These are phyloP conservation scores for Buceros bicornis DNA, from an alignment of 2,797 vertebrate species.

Conservation along the genomic window DNA sequence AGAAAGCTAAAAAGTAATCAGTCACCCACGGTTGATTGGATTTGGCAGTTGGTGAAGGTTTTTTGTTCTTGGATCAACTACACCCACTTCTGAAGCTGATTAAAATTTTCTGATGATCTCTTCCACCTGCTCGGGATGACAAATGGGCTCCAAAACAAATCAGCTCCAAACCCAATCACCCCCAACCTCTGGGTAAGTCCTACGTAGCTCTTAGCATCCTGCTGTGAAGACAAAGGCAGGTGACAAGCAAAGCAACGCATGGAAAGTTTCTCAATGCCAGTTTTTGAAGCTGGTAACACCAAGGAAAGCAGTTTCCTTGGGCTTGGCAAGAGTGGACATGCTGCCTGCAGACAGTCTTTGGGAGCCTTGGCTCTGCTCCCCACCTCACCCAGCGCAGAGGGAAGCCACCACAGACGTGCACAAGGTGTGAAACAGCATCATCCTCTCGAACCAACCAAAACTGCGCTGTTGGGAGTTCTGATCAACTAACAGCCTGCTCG, in stretches of 20 bases:
- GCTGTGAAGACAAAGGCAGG: background rate
- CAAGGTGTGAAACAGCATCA: background rate
- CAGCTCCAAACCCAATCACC: slow-evolving; percentile 27
- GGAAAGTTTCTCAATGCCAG: background rate
- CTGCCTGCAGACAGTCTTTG: background rate
- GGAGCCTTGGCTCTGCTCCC: background rate
- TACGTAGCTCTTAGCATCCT: background rate
- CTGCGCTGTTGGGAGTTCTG: background rate
- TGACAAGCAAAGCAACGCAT: background rate
- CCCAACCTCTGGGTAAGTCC: slow-evolving; percentile 25
- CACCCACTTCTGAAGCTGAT: slow-evolving; percentile 77
- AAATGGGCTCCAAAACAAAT: slow-evolving; percentile 58
- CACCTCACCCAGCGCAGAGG: background rate
- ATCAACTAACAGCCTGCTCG: background rate
- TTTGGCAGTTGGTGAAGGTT: slow-evolving; percentile 72
- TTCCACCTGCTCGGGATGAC: slow-evolving; percentile 73
- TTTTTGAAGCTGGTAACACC: background rate
- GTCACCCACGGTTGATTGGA: slow-evolving; percentile 74
- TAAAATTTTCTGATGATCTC: slow-evolving; percentile 63
- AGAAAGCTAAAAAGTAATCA: slow-evolving; percentile 73
- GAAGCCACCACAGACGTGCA: background rate
- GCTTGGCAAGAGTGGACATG: rapidly evolving
- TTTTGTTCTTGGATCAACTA: slow-evolving; percentile 70
- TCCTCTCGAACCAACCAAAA: background rate
- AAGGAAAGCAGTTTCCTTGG: background rate